These are phyloP conservation scores for Clamator glandarius DNA, from an alignment of 2,797 vertebrate species.

Conservation along the genomic window DNA sequence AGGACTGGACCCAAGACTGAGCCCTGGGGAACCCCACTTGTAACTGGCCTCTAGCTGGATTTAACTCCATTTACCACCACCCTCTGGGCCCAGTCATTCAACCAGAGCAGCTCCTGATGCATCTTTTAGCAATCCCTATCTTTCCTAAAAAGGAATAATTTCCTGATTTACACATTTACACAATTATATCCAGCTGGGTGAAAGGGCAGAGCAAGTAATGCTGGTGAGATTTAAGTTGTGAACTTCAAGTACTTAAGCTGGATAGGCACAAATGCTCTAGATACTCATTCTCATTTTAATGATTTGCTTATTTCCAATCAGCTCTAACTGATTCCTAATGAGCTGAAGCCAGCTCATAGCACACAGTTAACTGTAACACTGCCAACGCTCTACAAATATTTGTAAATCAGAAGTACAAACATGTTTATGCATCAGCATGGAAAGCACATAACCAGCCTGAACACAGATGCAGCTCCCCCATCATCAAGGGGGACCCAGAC, in stretches of 20 bases:
- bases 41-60: too few relatives aligned
- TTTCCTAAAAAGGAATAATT: too few relatives aligned
- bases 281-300: neutral
- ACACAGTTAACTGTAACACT: neutral
- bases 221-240: neutral
- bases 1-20: too few relatives aligned
- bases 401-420: neutral
- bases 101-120: neutral
- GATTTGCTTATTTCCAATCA: neutral
- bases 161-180: too few relatives aligned
- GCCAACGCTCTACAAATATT: neutral
- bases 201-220: neutral
- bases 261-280: neutral
- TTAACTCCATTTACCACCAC: too few relatives aligned
- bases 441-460: accelerated
- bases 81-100: too few relatives aligned
- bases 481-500: neutral
- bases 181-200: too few relatives aligned
- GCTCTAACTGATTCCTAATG: neutral
- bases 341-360: neutral
- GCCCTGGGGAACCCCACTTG: too few relatives aligned
- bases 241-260: neutral
- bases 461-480: neutral
- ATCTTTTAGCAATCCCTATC: too few relatives aligned
- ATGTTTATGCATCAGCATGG: neutral